Evolutionary conservation across 2,113 vertebrate genomes (phyloP).

Genomic region (Oxyruncus cristatus): DNA sequence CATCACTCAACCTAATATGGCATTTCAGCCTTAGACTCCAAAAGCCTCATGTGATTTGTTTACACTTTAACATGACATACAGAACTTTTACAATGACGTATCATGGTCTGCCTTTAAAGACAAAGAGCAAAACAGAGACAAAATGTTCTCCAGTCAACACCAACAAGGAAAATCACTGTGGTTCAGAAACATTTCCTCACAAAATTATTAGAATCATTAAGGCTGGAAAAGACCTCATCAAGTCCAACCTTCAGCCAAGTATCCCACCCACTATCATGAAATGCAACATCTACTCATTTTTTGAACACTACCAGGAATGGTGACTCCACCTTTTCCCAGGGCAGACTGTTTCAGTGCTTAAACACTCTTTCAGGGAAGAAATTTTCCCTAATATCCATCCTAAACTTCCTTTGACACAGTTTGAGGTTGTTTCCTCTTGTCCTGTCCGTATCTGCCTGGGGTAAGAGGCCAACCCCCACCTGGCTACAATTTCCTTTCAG

Average conservation of each 20-base stretch:
- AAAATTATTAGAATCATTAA: background rate
- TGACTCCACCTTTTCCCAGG: background rate
- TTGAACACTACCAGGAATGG: background rate
- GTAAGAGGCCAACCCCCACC: background rate
- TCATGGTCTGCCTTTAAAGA: background rate
- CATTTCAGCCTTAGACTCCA: background rate
- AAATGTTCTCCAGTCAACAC: background rate
- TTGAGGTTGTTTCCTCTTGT: background rate
- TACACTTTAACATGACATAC: background rate
- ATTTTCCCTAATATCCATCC: background rate
- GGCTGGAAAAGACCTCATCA: background rate
- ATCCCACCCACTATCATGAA: background rate
- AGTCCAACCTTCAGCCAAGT: background rate
- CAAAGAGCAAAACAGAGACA: background rate
- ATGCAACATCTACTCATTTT: background rate
- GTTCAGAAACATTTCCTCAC: background rate
- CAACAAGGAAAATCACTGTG: background rate
- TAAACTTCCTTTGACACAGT: background rate
- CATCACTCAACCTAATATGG: background rate
- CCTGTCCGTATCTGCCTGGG: background rate
- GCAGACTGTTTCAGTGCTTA: background rate
- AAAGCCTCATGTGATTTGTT: background rate
- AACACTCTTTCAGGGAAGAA: background rate
- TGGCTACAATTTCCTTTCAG: background rate
- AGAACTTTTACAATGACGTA: background rate